Percentiles rank a stretch among this genome's conserved stretches.
These are phyloP conservation scores for Hetaerina titia DNA, from an alignment of 2,888 invertebrate genomes.

Conservation along the genomic window DNA sequence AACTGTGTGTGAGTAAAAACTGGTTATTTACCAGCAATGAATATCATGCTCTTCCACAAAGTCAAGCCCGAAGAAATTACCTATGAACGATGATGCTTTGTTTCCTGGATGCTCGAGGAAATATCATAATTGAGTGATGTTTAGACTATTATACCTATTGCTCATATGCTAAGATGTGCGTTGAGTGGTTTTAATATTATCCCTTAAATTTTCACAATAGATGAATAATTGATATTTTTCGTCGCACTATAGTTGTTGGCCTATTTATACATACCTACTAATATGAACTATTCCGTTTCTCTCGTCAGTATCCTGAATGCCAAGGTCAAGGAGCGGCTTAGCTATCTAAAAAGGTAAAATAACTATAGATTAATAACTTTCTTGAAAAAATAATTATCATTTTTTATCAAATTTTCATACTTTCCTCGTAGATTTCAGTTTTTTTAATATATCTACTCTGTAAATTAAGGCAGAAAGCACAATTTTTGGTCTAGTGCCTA, in stretches of 20 bases:
- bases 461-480: too few relatives aligned
- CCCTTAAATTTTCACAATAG: background rate
- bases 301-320: conserved; percentile 64
- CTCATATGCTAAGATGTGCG: background rate
- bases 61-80: too few relatives aligned
- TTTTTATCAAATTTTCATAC: background rate
- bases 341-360: conserved; percentile 62
- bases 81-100: too few relatives aligned
- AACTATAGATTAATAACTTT: conserved; percentile 14
- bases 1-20: too few relatives aligned
- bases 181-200: background rate
- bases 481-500: too few relatives aligned
- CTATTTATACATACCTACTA: conserved; percentile 40
- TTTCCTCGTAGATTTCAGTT: background rate
- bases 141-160: too few relatives aligned
- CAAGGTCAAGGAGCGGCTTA: conserved; percentile 63
- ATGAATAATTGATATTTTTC: background rate
- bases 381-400: conserved; percentile 6
- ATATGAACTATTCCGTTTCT: conserved; percentile 58
- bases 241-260: conserved; percentile 7
- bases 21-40: too few relatives aligned
- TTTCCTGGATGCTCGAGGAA: too few relatives aligned
- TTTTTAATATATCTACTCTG: too few relatives aligned
- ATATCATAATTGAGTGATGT: too few relatives aligned
- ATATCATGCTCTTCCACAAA: too few relatives aligned